These are phyloP conservation scores for Zapus hudsonius DNA, from an alignment of 2,113 vertebrate genomes.

Conservation along the genomic window DNA sequence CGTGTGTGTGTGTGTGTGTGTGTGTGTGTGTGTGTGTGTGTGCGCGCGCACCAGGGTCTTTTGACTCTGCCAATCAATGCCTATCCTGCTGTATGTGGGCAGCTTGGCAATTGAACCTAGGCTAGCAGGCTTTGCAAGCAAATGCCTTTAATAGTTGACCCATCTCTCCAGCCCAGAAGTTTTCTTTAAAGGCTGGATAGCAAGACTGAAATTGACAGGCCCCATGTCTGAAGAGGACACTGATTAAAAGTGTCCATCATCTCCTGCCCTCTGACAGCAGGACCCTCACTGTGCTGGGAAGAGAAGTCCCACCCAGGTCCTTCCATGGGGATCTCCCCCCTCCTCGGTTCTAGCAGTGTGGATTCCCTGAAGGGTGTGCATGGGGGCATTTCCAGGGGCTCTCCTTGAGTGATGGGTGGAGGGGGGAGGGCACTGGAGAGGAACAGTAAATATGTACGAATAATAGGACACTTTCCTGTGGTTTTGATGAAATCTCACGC, in stretches of 20 bases:
- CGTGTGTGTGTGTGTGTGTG: too few relatives aligned
- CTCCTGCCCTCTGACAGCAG: too few relatives aligned
- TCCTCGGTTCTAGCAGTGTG: rapidly evolving
- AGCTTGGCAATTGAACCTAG: too few relatives aligned
- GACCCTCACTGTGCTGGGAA: rapidly evolving
- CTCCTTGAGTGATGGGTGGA: neutral
- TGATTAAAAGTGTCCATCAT: neutral
- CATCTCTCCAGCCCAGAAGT: neutral
- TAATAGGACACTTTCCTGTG: neutral
- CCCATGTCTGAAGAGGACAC: neutral
- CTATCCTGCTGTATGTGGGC: too few relatives aligned
- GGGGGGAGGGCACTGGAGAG: neutral
- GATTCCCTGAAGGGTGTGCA: neutral
- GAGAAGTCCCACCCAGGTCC: neutral
- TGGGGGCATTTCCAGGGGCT: rapidly evolving
- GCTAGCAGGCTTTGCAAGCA: too few relatives aligned
- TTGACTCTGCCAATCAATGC: too few relatives aligned
- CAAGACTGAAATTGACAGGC: neutral
- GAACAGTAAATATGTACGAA: rapidly evolving
- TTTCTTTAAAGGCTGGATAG: neutral
- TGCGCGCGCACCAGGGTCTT: too few relatives aligned
- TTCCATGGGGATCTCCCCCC: rapidly evolving
- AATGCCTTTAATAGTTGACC: too few relatives aligned
- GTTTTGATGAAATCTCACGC: neutral
- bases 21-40: too few relatives aligned